Conservation (phyloP, 2,113 vertebrate genomes). For the Spheniscus mendiculus region DNA sequence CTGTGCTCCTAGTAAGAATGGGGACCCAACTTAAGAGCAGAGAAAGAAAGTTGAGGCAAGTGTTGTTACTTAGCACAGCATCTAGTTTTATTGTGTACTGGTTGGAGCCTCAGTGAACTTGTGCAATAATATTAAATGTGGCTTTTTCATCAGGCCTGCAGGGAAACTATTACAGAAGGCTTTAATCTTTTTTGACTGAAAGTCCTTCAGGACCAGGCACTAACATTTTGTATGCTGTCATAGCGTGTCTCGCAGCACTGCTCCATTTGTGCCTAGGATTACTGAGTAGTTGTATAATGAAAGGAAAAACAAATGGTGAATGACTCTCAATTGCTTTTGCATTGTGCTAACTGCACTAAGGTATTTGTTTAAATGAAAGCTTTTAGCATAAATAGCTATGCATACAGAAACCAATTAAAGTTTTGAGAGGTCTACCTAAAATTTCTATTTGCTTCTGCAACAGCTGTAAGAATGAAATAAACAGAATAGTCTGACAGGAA, state of each 20-base stretch:
- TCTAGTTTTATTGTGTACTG: background rate
- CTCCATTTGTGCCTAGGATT: background rate
- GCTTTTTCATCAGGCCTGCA: background rate
- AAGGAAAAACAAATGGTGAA: constrained; percentile 13
- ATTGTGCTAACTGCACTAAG: background rate
- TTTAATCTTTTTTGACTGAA: background rate
- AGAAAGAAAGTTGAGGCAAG: background rate
- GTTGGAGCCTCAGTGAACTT: background rate
- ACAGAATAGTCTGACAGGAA: background rate
- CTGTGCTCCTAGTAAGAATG: background rate
- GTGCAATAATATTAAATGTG: background rate
- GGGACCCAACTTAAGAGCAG: background rate
- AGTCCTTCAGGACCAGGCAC: background rate
- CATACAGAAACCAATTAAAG: constrained; percentile 10
- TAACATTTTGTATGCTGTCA: background rate
- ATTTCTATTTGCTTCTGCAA: background rate
- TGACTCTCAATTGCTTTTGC: background rate
- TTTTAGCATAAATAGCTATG: constrained; percentile 28
- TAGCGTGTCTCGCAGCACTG: background rate
- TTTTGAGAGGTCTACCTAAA: constrained; percentile 30
- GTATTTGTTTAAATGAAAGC: constrained; percentile 40
- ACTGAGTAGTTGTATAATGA: background rate
- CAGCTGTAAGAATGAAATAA: constrained; percentile 36
- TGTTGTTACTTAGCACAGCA: background rate
- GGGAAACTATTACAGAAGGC: background rate